Evolutionary conservation across 2,797 vertebrate genomes (phyloP), one percentile per base, ranked within the genome.

Genomic region (Cynodonichthys magdalenae): DNA sequence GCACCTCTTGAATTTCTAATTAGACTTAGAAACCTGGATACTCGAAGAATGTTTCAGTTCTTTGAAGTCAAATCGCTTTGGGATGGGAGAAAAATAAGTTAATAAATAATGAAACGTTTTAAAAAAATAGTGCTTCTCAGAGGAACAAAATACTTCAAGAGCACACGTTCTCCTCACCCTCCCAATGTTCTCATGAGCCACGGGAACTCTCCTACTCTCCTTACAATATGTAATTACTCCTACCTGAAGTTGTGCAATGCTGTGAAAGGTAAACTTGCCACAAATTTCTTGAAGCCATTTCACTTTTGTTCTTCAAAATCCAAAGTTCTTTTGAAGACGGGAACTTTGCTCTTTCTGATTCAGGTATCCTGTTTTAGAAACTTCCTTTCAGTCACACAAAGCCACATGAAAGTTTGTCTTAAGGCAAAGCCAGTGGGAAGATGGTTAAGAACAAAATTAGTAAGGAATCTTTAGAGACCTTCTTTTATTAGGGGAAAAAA

Each of bases 91-190:
- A n/a, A 19, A 11, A n/a, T 1, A 34, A 56, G 10, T 54, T 75
- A 82, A 75, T 57, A 86, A 86, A 84, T 54, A 68, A 85, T 80
- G 19, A 85, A 79, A 71, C 73, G 66, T 48, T 20, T 2, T 4
- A 31, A 50, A 56, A 56, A 57, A 60, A 60, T 61, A 85, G 70
- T 73, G 71, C 74, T 83, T 82, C 88, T 87, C 75, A 0, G 65
- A 87, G 88, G 86, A 89, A 81, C 89, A 78, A 58, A 81, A 87
- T 66, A 74, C 78, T 86, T 90, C 89, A 90, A 89, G 74, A 82
- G 82, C 84, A 77, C 69, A 81, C 59, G 62, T 77, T 82, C 61
- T 69, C 65, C 68, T 69, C 63, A 42, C 57, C 62, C 68, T 76
- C 76, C 71, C 52, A 7, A 59, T 77, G 77, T 82, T 88, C 65